These are phyloP conservation scores for Mystacornis crossleyi DNA, from an alignment of 2,113 vertebrate genomes.

Conservation along the genomic window DNA sequence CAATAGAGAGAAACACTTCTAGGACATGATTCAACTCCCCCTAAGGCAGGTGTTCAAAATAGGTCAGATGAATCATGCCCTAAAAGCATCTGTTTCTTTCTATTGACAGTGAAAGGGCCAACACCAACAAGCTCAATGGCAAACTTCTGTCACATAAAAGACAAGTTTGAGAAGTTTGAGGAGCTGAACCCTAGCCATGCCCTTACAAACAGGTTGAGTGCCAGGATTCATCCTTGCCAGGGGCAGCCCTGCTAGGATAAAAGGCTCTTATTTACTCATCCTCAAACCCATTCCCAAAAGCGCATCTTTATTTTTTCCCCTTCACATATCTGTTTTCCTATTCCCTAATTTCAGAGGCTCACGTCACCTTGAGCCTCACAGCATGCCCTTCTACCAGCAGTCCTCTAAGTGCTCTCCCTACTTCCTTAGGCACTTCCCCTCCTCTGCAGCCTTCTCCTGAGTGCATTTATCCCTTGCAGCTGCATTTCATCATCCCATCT, in stretches of 20 bases:
- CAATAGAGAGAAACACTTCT: neutral
- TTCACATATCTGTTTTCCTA: neutral
- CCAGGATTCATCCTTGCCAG: neutral
- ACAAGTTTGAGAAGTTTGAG: neutral
- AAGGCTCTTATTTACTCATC: neutral
- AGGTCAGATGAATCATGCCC: constrained; percentile 51
- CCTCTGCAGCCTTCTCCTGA: constrained; percentile 2
- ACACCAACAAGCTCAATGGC: neutral
- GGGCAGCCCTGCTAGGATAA: neutral
- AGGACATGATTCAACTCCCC: constrained; percentile 42
- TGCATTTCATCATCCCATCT: constrained; percentile 56
- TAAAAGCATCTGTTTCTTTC: constrained; percentile 41
- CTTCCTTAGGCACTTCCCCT: constrained; percentile 22
- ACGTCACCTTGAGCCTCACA: constrained; percentile 35
- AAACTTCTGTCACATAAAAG: neutral
- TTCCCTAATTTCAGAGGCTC: neutral
- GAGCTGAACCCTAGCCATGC: neutral
- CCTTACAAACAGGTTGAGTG: neutral
- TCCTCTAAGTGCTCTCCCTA: neutral
- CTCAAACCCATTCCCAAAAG: neutral
- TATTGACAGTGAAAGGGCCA: neutral
- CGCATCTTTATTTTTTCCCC: neutral
- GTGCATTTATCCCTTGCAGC: constrained; percentile 50
- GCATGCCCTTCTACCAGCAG: neutral
- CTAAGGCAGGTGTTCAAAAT: constrained; percentile 35